These are phyloP conservation scores for Serrognathus titanus DNA, from an alignment of 2,888 invertebrate genomes.

Conservation along the genomic window DNA sequence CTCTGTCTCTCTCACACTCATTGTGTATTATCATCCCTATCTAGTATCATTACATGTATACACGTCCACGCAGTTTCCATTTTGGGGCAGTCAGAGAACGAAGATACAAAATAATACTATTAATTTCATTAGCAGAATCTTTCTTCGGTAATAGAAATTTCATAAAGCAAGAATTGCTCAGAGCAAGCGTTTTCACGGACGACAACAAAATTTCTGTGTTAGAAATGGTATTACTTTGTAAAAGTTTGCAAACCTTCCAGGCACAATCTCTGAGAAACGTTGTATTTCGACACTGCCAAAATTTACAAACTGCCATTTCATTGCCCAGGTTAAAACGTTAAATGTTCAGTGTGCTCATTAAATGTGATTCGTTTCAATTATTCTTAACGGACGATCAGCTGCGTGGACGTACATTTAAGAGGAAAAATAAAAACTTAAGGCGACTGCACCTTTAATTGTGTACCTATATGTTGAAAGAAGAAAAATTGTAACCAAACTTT, in stretches of 20 bases:
- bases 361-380: neutral
- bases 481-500: neutral
- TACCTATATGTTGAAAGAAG: slow-evolving; percentile 25
- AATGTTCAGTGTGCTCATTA: slow-evolving; percentile 6
- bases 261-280: neutral
- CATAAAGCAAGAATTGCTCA: neutral
- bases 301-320: slow-evolving; percentile 45
- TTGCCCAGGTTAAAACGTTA: slow-evolving; percentile 2
- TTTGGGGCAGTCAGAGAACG: neutral
- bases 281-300: slow-evolving; percentile 44
- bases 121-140: neutral
- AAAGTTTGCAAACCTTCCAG: neutral
- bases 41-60: slow-evolving; percentile 27
- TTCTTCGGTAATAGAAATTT: neutral
- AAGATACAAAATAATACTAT: neutral
- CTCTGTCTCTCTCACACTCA: slow-evolving; percentile 42
- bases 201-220: neutral
- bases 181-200: too few species aligned
- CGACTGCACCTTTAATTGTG: slow-evolving; percentile 29
- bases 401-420: slow-evolving; percentile 17
- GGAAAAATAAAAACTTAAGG: slow-evolving; percentile 3
- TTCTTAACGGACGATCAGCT: slow-evolving; percentile 1
- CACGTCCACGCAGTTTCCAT: slow-evolving; percentile 9
- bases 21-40: slow-evolving; percentile 27
- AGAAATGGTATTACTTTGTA: neutral